phyloP scores from a whole-genome alignment of 2,888 invertebrate species.

The Cephus sareptanus region DNA sequence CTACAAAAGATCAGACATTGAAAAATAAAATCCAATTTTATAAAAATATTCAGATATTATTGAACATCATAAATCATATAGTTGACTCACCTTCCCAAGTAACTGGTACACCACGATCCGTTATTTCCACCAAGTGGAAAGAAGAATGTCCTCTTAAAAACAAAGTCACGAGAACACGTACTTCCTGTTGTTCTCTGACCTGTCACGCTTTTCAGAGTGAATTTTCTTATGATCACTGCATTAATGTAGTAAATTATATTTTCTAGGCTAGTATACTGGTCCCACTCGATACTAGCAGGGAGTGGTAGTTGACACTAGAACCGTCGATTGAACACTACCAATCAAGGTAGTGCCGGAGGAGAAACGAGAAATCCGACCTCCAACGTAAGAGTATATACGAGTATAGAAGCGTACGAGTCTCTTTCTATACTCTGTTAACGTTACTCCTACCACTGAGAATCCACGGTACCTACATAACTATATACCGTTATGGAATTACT shows the following conservation, averaged over 20 bases:
- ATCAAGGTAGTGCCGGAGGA: conserved; percentile 42
- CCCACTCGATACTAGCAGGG: neutral
- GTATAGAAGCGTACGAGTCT: neutral
- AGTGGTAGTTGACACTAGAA: conserved; percentile 20
- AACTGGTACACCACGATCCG: neutral
- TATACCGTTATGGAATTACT: neutral
- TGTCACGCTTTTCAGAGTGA: neutral
- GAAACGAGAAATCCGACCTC: conserved; percentile 25
- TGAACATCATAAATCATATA: neutral
- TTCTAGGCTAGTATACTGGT: neutral
- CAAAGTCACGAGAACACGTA: neutral
- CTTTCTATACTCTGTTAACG: neutral
- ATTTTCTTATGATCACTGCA: neutral
- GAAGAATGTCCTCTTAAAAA: neutral
- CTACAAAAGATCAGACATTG: neutral
- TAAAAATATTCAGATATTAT: neutral
- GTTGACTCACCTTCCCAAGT: neutral
- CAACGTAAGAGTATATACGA: neutral
- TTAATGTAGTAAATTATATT: neutral
- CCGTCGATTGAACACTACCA: conserved; percentile 41
- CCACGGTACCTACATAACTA: neutral
- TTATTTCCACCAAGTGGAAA: neutral
- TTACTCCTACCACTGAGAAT: neutral
- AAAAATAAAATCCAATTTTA: neutral
- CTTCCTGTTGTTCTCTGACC: neutral